These are phyloP conservation scores for Euura saliciscinereae DNA, from an alignment of 1,140 invertebrate genomes.

Conservation along the genomic window DNA sequence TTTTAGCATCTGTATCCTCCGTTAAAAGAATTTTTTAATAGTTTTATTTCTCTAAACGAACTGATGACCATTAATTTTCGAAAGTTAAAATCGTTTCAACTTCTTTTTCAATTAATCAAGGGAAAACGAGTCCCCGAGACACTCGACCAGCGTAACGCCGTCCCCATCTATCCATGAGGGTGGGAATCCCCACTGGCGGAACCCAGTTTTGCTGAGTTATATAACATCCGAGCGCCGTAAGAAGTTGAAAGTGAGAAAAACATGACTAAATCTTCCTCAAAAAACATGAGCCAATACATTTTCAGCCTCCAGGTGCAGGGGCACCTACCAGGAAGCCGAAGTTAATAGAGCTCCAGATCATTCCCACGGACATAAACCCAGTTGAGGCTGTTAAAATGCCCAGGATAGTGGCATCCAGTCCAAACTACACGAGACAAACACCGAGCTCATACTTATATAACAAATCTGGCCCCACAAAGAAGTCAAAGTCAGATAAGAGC, in stretches of 20 bases:
- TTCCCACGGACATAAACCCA: neutral
- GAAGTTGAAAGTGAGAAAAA: conserved; percentile 26
- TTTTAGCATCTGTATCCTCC: neutral
- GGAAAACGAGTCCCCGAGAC: conserved; percentile 22
- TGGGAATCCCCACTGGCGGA: conserved; percentile 23
- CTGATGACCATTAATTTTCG: too few species aligned
- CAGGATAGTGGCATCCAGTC: conserved; percentile 23
- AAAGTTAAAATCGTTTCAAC: neutral
- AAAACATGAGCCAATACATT: neutral
- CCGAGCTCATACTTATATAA: conserved; percentile 16
- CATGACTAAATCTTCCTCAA: too few species aligned
- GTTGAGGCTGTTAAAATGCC: conserved; percentile 17
- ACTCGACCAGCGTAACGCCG: conserved; percentile 17
- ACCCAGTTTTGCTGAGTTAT: conserved; percentile 30
- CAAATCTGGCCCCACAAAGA: conserved; percentile 22
- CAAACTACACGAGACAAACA: conserved; percentile 14
- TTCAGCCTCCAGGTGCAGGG: neutral
- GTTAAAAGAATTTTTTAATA: neutral
- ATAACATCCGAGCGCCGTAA: conserved; percentile 27
- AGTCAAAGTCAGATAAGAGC: conserved; percentile 16
- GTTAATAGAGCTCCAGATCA: neutral
- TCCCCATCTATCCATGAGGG: conserved; percentile 18
- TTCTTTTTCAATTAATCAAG: neutral
- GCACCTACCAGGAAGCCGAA: neutral
- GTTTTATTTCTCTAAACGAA: too few species aligned